Evolutionary conservation across 2,888 invertebrate genomes (phyloP), one percentile per base, ranked within the genome.

Genomic region (Hoplodrina ambigua): DNA sequence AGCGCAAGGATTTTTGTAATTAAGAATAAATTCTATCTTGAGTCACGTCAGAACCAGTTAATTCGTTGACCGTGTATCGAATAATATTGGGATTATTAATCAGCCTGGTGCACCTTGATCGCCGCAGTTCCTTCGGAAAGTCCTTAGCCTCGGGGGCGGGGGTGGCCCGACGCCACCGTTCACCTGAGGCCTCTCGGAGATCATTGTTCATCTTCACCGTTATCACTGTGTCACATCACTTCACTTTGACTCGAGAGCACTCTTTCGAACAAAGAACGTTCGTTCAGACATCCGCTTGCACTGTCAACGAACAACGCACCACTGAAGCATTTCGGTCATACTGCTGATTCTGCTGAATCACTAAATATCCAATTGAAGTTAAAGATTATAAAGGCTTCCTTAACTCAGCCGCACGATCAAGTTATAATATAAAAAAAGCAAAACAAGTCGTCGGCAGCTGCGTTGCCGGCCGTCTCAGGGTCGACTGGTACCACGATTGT

Each of bases 111-210:
- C 91, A 96, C 96, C 96, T 96, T 96, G 96, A 89, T 97, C 97
- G 86, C 96, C 97, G 83, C 96, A 96, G 88, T 96, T 96, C 87
- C 96, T 93, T 83, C 97, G 94, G 67, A 96, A 95, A 85, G 95
- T 96, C 88, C 95, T 91, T 75, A 95, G 95, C 90, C 94, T 93
- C 84, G 94, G 92, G 80, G 91, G 91, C 85, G 94, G 92, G 81
- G 91, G 91, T 60, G 96, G 91, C 58, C 94, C 87, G 89, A 92
- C 87, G 89, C 95, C 90, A 90, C 96, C 90, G 83, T 91, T 92
- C 90, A 91, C 89, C 87, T 90, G 91, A 85, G 91, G 91, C 88
- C 94, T 95, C 87, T 96, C 94, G 86, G 93, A 92, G 87, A 94
- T 90, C 96, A 96, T 96, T 92, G 93, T 94, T 91, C 94, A 93